Evolutionary conservation across 2,797 vertebrate species (phyloP).

Genomic region (Sebastes nivosus): DNA sequence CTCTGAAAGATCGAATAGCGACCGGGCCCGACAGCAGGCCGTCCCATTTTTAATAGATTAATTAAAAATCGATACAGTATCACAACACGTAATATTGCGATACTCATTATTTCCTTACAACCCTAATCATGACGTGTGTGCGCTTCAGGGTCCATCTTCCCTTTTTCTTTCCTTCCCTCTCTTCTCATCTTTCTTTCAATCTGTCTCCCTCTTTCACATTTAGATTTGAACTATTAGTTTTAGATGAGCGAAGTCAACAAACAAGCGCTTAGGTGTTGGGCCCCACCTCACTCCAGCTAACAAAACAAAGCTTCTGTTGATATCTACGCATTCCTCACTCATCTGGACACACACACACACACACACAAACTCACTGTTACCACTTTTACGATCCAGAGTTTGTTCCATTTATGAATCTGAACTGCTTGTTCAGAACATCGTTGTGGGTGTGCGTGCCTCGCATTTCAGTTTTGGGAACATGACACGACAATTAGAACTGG

Average conservation of each 20-base stretch:
- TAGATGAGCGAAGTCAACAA: slow-evolving; percentile 62
- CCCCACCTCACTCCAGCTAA: slow-evolving; percentile 71
- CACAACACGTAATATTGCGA: no score
- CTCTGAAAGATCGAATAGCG: no score
- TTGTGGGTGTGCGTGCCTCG: slow-evolving; percentile 41
- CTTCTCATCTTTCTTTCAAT: not conserved
- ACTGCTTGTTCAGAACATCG: slow-evolving; percentile 20
- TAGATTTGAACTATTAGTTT: slow-evolving; percentile 36
- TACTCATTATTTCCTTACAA: accelerated
- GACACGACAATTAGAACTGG: slow-evolving; percentile 66
- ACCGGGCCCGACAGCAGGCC: no score
- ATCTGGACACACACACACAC: slow-evolving; percentile 44
- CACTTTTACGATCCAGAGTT: not conserved
- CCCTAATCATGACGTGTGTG: not conserved
- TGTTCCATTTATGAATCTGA: slow-evolving; percentile 31
- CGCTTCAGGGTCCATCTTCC: not conserved
- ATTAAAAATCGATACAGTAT: no score
- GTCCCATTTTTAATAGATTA: accelerated
- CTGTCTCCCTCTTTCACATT: slow-evolving; percentile 3
- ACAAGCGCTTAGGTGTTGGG: slow-evolving; percentile 67
- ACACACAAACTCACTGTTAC: slow-evolving; percentile 7
- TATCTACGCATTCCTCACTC: slow-evolving; percentile 62
- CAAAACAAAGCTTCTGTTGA: slow-evolving; percentile 72
- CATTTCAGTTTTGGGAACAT: slow-evolving; percentile 57
- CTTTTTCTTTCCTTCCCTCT: not conserved